phyloP scores from a whole-genome alignment of 2,888 invertebrate species.

The Beris morrisii region DNA sequence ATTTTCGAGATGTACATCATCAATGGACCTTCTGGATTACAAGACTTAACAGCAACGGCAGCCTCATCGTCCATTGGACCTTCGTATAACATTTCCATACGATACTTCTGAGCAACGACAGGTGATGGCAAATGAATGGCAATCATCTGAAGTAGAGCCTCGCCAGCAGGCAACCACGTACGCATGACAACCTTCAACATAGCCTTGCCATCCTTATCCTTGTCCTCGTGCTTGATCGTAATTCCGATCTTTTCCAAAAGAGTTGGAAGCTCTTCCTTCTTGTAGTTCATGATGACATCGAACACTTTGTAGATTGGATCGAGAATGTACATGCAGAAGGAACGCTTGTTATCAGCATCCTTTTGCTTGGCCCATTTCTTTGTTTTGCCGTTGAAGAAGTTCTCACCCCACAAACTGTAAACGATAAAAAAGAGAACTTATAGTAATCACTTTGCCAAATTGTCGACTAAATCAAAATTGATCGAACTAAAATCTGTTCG shows the following conservation, averaged over 20 bases:
- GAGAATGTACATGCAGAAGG: slow-evolving; percentile 98
- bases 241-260: slow-evolving; percentile 91
- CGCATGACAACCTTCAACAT: slow-evolving; percentile 98
- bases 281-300: slow-evolving; percentile 83
- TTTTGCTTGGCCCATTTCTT: slow-evolving; percentile 98
- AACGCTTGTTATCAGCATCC: slow-evolving; percentile 90
- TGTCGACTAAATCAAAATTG: neutral
- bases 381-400: slow-evolving; percentile 95
- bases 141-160: slow-evolving; percentile 99
- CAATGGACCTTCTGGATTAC: slow-evolving; percentile 94
- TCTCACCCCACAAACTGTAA: slow-evolving; percentile 90
- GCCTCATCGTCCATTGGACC: slow-evolving; percentile 97
- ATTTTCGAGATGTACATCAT: slow-evolving; percentile 99
- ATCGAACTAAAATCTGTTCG: slow-evolving; percentile 42
- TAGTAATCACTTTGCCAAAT: slow-evolving; percentile 23
- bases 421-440: slow-evolving; percentile 41
- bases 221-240: slow-evolving; percentile 89
- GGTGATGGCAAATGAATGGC: slow-evolving; percentile 99
- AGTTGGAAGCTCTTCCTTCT: slow-evolving; percentile 88
- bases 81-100: slow-evolving; percentile 99
- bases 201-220: slow-evolving; percentile 94
- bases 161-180: slow-evolving; percentile 99
- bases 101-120: slow-evolving; percentile 97
- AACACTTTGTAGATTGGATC: slow-evolving; percentile 98
- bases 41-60: slow-evolving; percentile 86